A percentile compares a stretch with the other conserved stretches of the same genome.
These are phyloP conservation scores for Cephalopholis sonnerati DNA, from an alignment of 2,113 vertebrate genomes.

Conservation along the genomic window DNA sequence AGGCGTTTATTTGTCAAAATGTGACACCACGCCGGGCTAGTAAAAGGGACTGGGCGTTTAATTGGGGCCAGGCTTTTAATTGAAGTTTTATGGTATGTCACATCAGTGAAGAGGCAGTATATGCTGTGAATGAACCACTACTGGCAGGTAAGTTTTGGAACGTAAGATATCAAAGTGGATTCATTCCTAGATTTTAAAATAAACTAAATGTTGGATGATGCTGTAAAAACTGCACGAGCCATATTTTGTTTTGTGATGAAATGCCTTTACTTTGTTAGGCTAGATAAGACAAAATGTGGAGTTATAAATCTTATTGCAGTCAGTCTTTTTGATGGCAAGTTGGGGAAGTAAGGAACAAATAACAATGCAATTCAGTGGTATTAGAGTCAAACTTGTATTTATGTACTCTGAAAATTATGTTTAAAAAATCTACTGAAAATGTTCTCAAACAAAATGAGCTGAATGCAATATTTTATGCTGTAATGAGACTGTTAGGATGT, in stretches of 20 bases:
- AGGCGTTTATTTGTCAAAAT: too few relatives aligned
- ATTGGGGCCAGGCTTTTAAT: too few relatives aligned
- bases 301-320: not conserved
- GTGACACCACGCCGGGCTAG: too few relatives aligned
- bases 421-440: not conserved
- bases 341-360: not conserved
- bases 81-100: not conserved
- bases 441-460: not conserved
- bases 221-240: not conserved
- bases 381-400: not conserved
- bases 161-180: not conserved
- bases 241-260: not conserved
- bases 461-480: not conserved
- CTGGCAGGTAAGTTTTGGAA: constrained; percentile 3
- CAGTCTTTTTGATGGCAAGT: not conserved
- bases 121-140: constrained; percentile 11
- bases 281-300: not conserved
- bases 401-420: not conserved
- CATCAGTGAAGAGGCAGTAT: not conserved
- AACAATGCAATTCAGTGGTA: not conserved
- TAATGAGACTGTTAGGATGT: not conserved
- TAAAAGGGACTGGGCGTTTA: too few relatives aligned
- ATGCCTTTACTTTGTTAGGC: not conserved
- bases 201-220: not conserved
- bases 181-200: not conserved